These are phyloP conservation scores for Timandra comae DNA, from an alignment of 2,888 invertebrate species.

Conservation along the genomic window DNA sequence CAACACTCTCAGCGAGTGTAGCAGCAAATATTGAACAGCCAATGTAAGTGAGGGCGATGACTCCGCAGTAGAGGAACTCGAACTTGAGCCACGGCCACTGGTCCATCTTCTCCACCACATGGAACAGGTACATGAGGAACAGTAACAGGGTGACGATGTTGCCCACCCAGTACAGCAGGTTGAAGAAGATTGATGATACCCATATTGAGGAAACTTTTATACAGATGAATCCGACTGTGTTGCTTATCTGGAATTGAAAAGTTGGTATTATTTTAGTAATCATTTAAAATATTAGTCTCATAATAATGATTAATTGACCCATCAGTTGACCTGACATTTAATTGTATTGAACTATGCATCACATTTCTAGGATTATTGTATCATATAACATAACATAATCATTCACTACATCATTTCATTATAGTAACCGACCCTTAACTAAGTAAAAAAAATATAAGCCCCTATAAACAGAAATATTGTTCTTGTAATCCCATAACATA, in stretches of 20 bases:
- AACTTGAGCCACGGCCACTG: constrained; percentile 89
- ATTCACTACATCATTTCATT: no score
- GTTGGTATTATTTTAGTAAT: neutral
- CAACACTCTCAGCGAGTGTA: constrained; percentile 75
- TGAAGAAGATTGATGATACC: constrained; percentile 84
- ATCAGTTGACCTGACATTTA: no score
- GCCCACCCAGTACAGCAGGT: constrained; percentile 86
- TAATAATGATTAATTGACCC: no score
- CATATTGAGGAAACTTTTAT: constrained; percentile 80
- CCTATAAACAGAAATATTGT: no score
- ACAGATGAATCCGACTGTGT: constrained; percentile 88
- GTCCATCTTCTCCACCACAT: constrained; percentile 88
- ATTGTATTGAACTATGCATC: no score
- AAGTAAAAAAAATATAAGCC: no score
- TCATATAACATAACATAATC: no score
- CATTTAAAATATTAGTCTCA: no score
- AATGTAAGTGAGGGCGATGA: constrained; percentile 83
- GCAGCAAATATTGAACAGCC: constrained; percentile 85
- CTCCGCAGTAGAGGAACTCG: constrained; percentile 83
- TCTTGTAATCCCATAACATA: no score
- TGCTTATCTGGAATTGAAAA: constrained; percentile 72
- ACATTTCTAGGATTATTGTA: no score
- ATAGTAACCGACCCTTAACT: no score
- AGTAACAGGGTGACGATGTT: constrained; percentile 86
- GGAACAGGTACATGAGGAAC: constrained; percentile 86